A percentile compares a stretch with the other conserved stretches of the same genome.
These are phyloP conservation scores for Agapornis canus DNA, from an alignment of 2,797 vertebrate species.

Conservation along the genomic window DNA sequence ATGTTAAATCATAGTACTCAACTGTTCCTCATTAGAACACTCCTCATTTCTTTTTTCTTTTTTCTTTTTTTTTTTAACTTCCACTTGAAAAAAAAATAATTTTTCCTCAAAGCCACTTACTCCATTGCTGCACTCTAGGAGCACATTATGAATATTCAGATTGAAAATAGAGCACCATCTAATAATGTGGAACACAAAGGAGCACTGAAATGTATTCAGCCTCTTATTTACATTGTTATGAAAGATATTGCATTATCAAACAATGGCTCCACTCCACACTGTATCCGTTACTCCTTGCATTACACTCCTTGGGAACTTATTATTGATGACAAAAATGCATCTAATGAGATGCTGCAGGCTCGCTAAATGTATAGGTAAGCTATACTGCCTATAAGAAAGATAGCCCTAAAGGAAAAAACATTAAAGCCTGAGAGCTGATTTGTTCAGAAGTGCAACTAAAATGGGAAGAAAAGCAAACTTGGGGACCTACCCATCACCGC, in stretches of 20 bases:
- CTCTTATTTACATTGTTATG: constrained; percentile 52
- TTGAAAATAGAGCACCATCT: constrained; percentile 49
- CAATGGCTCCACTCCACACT: constrained; percentile 20
- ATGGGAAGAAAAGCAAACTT: constrained; percentile 57
- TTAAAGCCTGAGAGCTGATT: constrained; percentile 36
- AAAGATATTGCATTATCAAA: constrained; percentile 40
- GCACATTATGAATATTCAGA: constrained; percentile 69
- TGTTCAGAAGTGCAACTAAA: constrained; percentile 23
- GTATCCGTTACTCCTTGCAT: not conserved
- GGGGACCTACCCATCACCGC: not conserved
- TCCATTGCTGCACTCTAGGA: constrained; percentile 50
- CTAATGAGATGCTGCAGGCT: constrained; percentile 4
- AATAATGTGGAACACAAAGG: constrained; percentile 41
- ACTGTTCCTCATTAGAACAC: constrained; percentile 67
- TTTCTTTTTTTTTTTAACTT: not conserved
- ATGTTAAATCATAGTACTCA: constrained; percentile 63
- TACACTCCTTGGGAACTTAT: constrained; percentile 57
- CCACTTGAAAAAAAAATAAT: constrained; percentile 35
- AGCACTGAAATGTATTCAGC: not conserved
- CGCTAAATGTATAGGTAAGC: constrained; percentile 18
- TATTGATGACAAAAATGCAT: constrained; percentile 50
- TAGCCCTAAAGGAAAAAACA: constrained; percentile 40
- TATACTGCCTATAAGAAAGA: constrained; percentile 13
- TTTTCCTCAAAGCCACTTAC: constrained; percentile 63
- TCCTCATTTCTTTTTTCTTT: constrained; percentile 24